Percentiles rank a stretch among this genome's conserved stretches.
Conservation (phyloP, 2,888 invertebrate genomes). For the Strigamia transsilvanica region DNA sequence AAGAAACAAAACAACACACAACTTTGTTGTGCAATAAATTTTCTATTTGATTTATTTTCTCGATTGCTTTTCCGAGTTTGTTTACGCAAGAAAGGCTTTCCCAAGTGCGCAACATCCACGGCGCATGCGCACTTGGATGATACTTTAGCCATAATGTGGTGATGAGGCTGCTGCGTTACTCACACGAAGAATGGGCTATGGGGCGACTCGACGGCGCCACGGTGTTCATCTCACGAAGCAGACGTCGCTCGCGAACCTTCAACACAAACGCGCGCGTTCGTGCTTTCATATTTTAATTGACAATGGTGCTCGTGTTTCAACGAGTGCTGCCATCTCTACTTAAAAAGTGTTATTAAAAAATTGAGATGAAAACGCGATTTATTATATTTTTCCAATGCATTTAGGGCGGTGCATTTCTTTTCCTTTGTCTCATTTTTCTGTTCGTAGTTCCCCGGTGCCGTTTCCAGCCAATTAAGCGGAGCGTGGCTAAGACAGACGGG, state of each 20-base stretch:
- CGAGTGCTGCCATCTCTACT: conserved; percentile 22
- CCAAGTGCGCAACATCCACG: conserved; percentile 44
- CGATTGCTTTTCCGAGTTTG: conserved; percentile 48
- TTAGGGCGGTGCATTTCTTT: background rate
- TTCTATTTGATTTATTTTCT: conserved; percentile 48
- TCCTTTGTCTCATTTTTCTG: conserved; percentile 20
- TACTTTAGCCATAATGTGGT: conserved; percentile 47
- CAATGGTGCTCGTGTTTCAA: conserved; percentile 14
- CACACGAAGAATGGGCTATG: conserved; percentile 44
- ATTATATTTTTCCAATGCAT: background rate
- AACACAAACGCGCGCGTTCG: background rate
- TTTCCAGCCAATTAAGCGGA: conserved; percentile 52
- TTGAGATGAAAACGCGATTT: background rate
- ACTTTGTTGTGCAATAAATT: conserved; percentile 48
- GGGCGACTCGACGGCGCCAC: conserved; percentile 48
- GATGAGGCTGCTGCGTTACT: conserved; percentile 43
- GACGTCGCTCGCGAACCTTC: conserved; percentile 27
- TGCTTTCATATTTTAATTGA: background rate
- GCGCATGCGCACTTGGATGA: conserved; percentile 25
- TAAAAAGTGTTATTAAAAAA: background rate
- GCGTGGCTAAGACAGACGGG: conserved; percentile 52
- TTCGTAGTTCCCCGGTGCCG: conserved; percentile 19
- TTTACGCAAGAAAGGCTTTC: conserved; percentile 47
- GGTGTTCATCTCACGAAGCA: conserved; percentile 48
- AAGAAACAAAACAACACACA: conserved; percentile 3